phyloP scores from a whole-genome alignment of 2,888 invertebrate genomes.

The Dexiosoma caninum region DNA sequence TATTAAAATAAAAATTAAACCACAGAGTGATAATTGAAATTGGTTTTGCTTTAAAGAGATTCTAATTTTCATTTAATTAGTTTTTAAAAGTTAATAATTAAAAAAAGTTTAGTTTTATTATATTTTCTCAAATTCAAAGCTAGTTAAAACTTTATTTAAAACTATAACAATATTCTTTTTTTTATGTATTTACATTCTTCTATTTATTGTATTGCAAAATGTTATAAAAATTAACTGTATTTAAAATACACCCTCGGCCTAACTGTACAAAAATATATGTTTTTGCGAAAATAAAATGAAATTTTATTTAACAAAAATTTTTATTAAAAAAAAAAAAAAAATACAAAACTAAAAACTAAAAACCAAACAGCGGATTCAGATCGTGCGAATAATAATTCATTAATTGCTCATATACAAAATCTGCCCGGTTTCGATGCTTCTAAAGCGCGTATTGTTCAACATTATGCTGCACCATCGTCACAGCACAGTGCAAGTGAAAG shows the following conservation, averaged over 20 bases:
- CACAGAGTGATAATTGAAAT: conserved; percentile 13
- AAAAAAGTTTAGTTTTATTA: neutral
- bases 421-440: conserved; percentile 84
- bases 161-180: conserved; percentile 52
- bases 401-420: conserved; percentile 84
- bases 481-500: conserved; percentile 67
- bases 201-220: conserved; percentile 54
- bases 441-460: conserved; percentile 84
- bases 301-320: neutral
- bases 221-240: conserved; percentile 5
- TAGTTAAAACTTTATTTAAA: conserved; percentile 35
- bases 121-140: neutral
- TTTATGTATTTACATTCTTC: conserved; percentile 56
- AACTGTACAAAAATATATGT: conserved; percentile 37
- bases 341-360: conserved; percentile 13
- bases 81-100: neutral
- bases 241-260: conserved; percentile 1
- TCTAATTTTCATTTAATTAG: neutral
- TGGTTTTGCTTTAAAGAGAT: neutral
- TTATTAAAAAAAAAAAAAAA: conserved; percentile 44
- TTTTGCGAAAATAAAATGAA: neutral
- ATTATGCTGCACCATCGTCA: conserved; percentile 79
- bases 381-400: conserved; percentile 83
- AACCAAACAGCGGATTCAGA: conserved; percentile 76
- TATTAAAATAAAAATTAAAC: neutral